A percentile compares a stretch with the other conserved stretches of the same genome.
These are phyloP conservation scores for Eupeodes latifasciatus DNA, from an alignment of 2,888 invertebrate species.

Conservation along the genomic window DNA sequence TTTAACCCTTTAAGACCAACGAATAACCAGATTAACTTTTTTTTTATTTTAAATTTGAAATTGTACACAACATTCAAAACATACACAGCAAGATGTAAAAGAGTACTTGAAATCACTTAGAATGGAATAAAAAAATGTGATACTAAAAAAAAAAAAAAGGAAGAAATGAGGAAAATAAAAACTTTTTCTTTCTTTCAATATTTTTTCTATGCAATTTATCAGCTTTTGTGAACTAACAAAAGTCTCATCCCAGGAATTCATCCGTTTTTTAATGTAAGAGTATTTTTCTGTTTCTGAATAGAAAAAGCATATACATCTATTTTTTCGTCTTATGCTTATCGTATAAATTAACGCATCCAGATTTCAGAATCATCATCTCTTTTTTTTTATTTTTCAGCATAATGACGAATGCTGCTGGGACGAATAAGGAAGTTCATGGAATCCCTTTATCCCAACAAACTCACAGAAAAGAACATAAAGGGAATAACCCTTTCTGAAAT, in stretches of 20 bases:
- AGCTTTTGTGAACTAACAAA: slow-evolving; percentile 54
- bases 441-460: not conserved
- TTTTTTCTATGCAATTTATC: slow-evolving; percentile 48
- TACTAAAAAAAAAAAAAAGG: not conserved
- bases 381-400: not conserved
- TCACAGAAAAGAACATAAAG: not conserved
- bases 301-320: not conserved
- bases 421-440: slow-evolving; percentile 19
- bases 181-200: slow-evolving; percentile 42
- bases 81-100: too few relatives aligned
- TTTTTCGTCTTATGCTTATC: slow-evolving; percentile 24
- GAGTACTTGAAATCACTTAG: not conserved
- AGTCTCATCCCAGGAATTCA: slow-evolving; percentile 39
- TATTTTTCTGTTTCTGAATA: slow-evolving; percentile 30
- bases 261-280: slow-evolving; percentile 34
- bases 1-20: too few relatives aligned
- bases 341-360: slow-evolving; percentile 14
- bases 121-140: not conserved
- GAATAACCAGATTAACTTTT: too few relatives aligned
- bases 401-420: not conserved
- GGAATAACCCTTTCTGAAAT: not conserved
- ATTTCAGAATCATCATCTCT: not conserved
- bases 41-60: too few relatives aligned
- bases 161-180: slow-evolving; percentile 21
- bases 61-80: too few relatives aligned